Evolutionary conservation across 2,113 vertebrate genomes (phyloP).

Genomic region (Rhinoderma darwinii): DNA sequence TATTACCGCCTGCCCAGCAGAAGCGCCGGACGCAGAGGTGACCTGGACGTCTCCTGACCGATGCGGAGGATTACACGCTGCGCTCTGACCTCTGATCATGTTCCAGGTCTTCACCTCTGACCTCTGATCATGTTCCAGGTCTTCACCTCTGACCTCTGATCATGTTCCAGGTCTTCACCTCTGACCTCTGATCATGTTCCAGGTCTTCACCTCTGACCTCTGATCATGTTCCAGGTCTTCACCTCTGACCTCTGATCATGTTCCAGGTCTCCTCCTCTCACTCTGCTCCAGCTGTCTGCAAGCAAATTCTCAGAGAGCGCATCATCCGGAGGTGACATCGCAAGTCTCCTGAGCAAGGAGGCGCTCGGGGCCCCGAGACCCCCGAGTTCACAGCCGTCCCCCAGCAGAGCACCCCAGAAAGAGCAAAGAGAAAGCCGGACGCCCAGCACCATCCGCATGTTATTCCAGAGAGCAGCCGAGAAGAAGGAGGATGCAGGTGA

Average conservation of each 20-base stretch:
- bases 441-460: constrained; percentile 75
- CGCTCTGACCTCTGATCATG: no score
- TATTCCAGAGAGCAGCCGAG: constrained; percentile 83
- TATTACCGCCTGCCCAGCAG: no score
- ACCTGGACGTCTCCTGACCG: no score
- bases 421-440: constrained; percentile 64
- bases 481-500: constrained; percentile 69
- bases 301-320: constrained; percentile 82
- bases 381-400: not conserved
- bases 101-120: no score
- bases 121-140: no score
- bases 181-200: no score
- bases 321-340: constrained; percentile 76
- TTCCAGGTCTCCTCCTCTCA: constrained; percentile 87
- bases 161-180: no score
- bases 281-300: constrained; percentile 83
- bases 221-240: no score
- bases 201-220: no score
- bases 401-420: not conserved
- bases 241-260: constrained; percentile 37
- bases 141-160: no score
- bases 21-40: no score
- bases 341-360: constrained; percentile 80
- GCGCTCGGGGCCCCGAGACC: constrained; percentile 65
- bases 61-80: no score